Evolutionary conservation across 37 sponge, comb jelly and placozoan species (phyloP).

Genomic region (Hormiphora californensis): DNA sequence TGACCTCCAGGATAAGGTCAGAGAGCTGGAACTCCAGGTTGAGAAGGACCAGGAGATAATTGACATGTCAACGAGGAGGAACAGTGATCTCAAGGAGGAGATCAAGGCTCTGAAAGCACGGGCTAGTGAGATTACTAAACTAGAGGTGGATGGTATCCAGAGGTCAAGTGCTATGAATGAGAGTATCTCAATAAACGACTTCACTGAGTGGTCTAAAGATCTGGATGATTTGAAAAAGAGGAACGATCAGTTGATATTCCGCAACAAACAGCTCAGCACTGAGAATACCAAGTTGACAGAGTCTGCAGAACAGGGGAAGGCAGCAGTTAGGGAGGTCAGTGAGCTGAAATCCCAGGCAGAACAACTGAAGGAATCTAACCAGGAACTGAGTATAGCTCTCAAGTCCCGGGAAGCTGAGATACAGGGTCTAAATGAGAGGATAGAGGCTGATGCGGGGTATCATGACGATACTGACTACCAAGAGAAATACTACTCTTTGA

Average conservation of each 20-base stretch:
- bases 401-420: background rate
- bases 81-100: conserved; percentile 7
- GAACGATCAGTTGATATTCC: conserved; percentile 17
- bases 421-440: background rate
- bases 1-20: background rate
- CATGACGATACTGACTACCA: conserved; percentile 13
- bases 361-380: background rate
- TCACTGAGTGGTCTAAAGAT: conserved; percentile 36
- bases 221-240: conserved; percentile 16
- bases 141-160: conserved; percentile 16
- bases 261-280: conserved; percentile 18
- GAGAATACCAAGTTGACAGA: conserved; percentile 19
- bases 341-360: background rate
- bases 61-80: background rate
- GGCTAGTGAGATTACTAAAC: background rate
- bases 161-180: background rate
- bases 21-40: background rate
- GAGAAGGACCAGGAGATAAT: conserved; percentile 31
- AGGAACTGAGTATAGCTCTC: background rate
- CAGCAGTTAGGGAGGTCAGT: background rate
- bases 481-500: conserved; percentile 35
- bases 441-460: background rate
- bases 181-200: conserved; percentile 11
- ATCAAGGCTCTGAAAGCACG: background rate
- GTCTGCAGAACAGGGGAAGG: background rate